A percentile compares a stretch with the other conserved stretches of the same genome.
Evolutionary conservation across 2,888 invertebrate genomes (phyloP).

Genomic region (Osedax frankpressi): DNA sequence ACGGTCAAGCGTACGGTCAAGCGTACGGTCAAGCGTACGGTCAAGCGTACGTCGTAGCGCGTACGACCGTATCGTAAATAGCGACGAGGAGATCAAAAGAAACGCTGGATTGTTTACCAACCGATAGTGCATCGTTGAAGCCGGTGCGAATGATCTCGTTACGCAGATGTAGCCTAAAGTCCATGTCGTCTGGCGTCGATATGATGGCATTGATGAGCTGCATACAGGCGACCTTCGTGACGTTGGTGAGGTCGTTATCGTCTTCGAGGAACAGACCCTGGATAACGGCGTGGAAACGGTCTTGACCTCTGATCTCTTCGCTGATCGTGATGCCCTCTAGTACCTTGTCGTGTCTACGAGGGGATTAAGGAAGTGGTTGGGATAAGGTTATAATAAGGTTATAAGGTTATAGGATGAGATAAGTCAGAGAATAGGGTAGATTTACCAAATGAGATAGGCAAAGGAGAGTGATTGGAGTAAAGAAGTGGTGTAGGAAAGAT

Average conservation of each 20-base stretch:
- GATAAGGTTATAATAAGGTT: too few relatives aligned
- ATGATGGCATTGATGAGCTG: conserved; percentile 87
- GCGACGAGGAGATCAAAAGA: not conserved
- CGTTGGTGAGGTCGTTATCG: not conserved
- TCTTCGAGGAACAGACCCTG: conserved; percentile 58
- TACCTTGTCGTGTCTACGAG: conserved; percentile 63
- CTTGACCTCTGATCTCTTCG: conserved; percentile 60
- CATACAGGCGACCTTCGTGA: conserved; percentile 65
- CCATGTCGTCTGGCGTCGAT: conserved; percentile 70
- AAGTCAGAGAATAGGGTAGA: too few relatives aligned
- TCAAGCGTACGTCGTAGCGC: conserved; percentile 13
- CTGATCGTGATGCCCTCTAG: conserved; percentile 78
- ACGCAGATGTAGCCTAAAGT: conserved; percentile 78
- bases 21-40: too few relatives aligned
- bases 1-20: too few relatives aligned
- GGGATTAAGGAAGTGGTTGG: conserved; percentile 4
- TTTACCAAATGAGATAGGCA: too few relatives aligned
- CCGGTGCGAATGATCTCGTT: conserved; percentile 92
- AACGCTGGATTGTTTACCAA: conserved; percentile 27
- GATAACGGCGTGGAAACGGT: conserved; percentile 62
- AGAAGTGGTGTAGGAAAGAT: too few relatives aligned
- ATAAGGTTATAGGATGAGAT: too few relatives aligned
- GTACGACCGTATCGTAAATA: not conserved
- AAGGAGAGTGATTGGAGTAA: too few relatives aligned
- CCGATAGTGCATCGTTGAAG: conserved; percentile 65